Percentiles rank a stretch among this genome's conserved stretches.
These are phyloP conservation scores for Synanthedon tipuliformis DNA, from an alignment of 2,888 invertebrate genomes.

Conservation along the genomic window DNA sequence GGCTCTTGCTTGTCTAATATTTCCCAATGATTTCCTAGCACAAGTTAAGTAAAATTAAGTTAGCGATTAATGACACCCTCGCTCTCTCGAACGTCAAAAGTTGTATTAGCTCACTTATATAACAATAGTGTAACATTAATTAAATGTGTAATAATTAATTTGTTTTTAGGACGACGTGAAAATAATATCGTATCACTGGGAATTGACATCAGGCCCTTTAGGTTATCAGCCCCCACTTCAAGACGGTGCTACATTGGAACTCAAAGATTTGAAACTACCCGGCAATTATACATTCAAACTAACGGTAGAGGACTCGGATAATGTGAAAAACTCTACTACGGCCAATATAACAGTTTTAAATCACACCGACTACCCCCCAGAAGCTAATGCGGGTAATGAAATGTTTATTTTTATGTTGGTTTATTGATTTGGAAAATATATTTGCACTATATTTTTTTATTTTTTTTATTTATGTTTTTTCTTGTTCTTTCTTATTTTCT, in stretches of 20 bases:
- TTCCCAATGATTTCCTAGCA: too few species aligned
- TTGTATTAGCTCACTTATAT: neutral
- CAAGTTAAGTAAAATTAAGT: too few species aligned
- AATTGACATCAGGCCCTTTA: slow-evolving; percentile 87
- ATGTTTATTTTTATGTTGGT: neutral
- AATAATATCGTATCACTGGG: slow-evolving; percentile 92
- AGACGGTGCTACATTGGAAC: slow-evolving; percentile 84
- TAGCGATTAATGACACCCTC: too few species aligned
- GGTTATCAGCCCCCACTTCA: slow-evolving; percentile 85
- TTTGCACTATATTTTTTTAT: too few species aligned
- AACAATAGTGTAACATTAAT: neutral
- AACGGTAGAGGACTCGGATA: slow-evolving; percentile 92
- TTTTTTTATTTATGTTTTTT: too few species aligned
- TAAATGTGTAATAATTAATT: neutral
- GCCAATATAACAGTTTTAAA: slow-evolving; percentile 92
- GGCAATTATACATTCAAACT: slow-evolving; percentile 92
- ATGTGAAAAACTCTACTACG: slow-evolving; percentile 84
- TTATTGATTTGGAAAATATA: neutral
- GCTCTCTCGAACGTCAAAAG: too few species aligned
- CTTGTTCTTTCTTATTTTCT: too few species aligned
- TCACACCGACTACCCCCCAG: slow-evolving; percentile 94
- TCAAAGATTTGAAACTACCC: slow-evolving; percentile 85
- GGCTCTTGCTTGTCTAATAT: too few species aligned
- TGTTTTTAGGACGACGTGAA: slow-evolving; percentile 78
- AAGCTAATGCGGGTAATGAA: slow-evolving; percentile 84